Base-by-base conservation (phyloP, 2,113 vertebrate genomes). In the Ahaetulla prasina region DNA sequence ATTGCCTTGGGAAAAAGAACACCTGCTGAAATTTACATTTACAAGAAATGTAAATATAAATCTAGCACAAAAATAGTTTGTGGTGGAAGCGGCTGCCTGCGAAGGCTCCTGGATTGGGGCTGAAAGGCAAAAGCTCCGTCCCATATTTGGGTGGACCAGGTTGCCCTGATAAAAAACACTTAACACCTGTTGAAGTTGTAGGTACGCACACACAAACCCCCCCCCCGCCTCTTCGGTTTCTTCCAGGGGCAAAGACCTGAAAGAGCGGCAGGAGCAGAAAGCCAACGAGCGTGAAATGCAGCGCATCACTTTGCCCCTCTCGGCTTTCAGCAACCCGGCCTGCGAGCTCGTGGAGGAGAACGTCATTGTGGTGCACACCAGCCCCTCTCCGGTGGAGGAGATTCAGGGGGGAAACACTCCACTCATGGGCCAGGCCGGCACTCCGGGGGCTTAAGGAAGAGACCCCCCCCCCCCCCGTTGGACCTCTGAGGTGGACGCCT, bases 261-360 rank as follows among this genome's bases (percentile, higher is more conserved):
- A 98, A 96, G 98, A 97, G 89, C 98, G 98, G 94, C 99, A 98
- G 0, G 98, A 99, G 0, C 98, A 99, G 96, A 98, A 98, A 8
- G 98, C 95, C 12, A 98, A 98, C 0, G 99, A 99, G 96, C 97
- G 98, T 0, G 98, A 99, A 96, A 98, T 99, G 98, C 99, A 99
- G 97, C 98, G 98, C 87, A 98, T 99, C 97, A 99, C 98, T 0
- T 96, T 99, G 93, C 99, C 98, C 0, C 97, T 99, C 87, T 99
- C 99, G 0, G 99, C 99, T 0, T 99, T 99, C 96, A 97, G 96
- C 95, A 99, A 99, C 94, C 98, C 98, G 11, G 96, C 98, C 74
- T 99, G 99, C 0, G 99, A 99, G 97, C 97, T 99, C 0, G 94
- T 98, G 25, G 99, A 99, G 0, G 99, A 99, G 97, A 99, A 98